Evolutionary conservation across 2,888 invertebrate species (phyloP).

Genomic region (Gasteruption jaculator): DNA sequence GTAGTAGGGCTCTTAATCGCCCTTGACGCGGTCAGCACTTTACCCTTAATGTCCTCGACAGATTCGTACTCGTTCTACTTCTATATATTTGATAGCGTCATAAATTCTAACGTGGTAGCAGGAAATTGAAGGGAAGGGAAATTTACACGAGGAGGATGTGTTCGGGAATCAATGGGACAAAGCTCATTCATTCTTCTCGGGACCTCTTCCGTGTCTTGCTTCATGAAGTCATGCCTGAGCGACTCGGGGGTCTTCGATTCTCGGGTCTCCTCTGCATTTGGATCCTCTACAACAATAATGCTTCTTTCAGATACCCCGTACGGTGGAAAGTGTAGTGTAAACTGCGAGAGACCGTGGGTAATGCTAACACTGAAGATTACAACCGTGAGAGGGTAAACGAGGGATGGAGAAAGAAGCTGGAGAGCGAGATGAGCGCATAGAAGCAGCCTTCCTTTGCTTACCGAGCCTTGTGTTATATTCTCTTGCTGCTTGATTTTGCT

Average conservation of each 20-base stretch:
- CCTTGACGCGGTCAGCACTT: constrained; percentile 26
- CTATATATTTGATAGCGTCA: constrained; percentile 20
- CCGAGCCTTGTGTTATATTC: too few species aligned
- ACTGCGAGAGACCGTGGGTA: constrained; percentile 7
- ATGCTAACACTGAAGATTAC: constrained; percentile 15
- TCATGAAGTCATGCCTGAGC: too few species aligned
- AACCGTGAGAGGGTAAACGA: background rate
- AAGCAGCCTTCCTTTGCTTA: constrained; percentile 24
- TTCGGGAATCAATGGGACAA: constrained; percentile 23
- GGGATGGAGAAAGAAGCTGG: background rate
- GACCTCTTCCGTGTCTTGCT: too few species aligned
- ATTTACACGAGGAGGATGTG: constrained; percentile 15
- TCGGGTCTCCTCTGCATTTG: too few species aligned
- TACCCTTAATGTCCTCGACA: constrained; percentile 15
- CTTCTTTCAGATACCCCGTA: constrained; percentile 1
- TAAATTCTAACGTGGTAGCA: constrained; percentile 6
- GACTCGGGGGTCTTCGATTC: too few species aligned
- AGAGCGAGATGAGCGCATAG: constrained; percentile 2
- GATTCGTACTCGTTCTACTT: constrained; percentile 23
- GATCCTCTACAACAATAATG: too few species aligned
- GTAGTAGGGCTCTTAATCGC: constrained; percentile 17
- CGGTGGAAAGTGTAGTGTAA: background rate
- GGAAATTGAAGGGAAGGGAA: constrained; percentile 15
- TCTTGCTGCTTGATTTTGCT: constrained; percentile 26
- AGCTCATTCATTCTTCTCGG: too few species aligned